phyloP scores from a whole-genome alignment of 2,888 invertebrate genomes.

The Eilema sororculum region DNA sequence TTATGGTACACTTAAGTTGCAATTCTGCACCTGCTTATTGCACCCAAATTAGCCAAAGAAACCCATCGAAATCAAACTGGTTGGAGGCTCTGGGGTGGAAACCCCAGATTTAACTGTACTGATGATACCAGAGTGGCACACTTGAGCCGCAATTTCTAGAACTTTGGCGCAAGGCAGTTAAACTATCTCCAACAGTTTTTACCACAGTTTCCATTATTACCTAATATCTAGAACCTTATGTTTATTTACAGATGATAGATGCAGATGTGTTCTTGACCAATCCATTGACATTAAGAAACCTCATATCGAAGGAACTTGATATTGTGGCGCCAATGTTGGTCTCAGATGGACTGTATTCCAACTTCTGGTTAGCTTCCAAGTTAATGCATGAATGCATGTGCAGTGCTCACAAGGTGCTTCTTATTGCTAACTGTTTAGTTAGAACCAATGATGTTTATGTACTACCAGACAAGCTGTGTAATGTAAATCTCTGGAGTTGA shows the following conservation, averaged over 20 bases:
- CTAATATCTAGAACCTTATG: neutral
- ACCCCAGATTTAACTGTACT: too few species aligned
- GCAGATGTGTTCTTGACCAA: constrained; percentile 94
- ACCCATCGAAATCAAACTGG: too few species aligned
- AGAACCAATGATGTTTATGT: neutral
- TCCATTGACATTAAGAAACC: constrained; percentile 86
- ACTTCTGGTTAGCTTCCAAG: constrained; percentile 92
- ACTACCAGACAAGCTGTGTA: neutral
- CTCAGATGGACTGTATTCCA: constrained; percentile 96
- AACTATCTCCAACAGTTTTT: too few species aligned
- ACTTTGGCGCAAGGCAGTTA: too few species aligned
- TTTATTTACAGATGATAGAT: constrained; percentile 90
- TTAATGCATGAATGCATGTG: constrained; percentile 52
- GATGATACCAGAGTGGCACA: too few species aligned
- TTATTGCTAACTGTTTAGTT: constrained; percentile 32
- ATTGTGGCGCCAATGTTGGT: constrained; percentile 95
- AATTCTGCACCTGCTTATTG: neutral
- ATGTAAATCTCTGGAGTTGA: too few species aligned
- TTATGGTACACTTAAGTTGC: neutral
- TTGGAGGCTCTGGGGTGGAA: too few species aligned
- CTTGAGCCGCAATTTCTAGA: too few species aligned
- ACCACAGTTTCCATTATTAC: too few species aligned
- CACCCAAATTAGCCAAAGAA: too few species aligned
- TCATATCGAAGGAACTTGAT: constrained; percentile 88
- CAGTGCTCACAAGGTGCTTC: constrained; percentile 39